Evolutionary conservation across 2,113 vertebrate species (phyloP), one percentile per base, ranked within the genome.

Genomic region (Aythya baeri): DNA sequence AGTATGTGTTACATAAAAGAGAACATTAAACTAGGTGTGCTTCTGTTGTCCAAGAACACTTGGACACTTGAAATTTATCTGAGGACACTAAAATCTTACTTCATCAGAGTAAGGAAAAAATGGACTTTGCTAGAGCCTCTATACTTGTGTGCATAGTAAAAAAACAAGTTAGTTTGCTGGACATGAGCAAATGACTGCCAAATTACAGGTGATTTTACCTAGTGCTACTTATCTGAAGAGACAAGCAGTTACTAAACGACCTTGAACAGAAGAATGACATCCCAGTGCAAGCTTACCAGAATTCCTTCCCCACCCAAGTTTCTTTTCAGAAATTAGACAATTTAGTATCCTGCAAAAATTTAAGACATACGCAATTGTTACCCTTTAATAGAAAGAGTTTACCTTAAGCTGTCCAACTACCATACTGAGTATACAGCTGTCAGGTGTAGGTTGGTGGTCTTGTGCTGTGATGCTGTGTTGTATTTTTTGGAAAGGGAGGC

Each of bases 331-430:
- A 43, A 66, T n/a, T 1, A 1, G 12, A 41, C 36, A 0, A 70
- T 50, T 94, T 50, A 86, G 38, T 81, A 83, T 54, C 66, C 66
- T 91, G 67, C 36, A 95, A 81, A 91, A 78, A 81, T 65, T 14
- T n/a, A 44, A 55, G 57, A 75, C 49, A 27, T 11, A 83, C 83
- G 16, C 16, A 22, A 38, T 78, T 74, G 17, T 89, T 83, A 82
- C 66, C 12, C 70, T 88, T 77, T 26, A 94, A 92, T 10, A 46
- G 66, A 63, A 82, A 76, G 71, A 23, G 70, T 98, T 98, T 98
- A 99, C 99, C 98, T 99, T 99, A 92, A 99, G 98, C 97, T 99
- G 99, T 96, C 99, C 99, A 97, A 99, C 99, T 95, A 99, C 99
- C 99, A 99, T 99, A 98, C 99, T 99, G 97, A 99, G 94, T 98